Evolutionary conservation across 2,888 invertebrate species (phyloP).

Genomic region (Lithosia quadra): DNA sequence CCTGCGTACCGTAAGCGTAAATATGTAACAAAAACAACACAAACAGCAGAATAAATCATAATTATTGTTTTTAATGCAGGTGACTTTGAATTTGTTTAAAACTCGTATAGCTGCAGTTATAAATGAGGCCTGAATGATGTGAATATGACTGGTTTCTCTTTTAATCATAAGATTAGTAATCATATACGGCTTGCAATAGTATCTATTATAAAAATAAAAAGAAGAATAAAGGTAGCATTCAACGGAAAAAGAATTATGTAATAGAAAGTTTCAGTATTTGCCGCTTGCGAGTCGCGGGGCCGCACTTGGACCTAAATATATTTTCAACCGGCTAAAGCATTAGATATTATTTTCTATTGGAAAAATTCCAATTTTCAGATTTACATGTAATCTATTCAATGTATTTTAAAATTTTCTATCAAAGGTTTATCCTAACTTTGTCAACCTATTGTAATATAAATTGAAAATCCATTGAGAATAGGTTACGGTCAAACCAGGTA

Average conservation of each 20-base stretch:
- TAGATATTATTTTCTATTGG: background rate
- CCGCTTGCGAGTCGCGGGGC: background rate
- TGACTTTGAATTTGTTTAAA: background rate
- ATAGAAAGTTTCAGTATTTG: background rate
- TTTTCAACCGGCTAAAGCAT: background rate
- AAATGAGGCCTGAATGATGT: background rate
- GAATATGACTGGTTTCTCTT: too few species aligned
- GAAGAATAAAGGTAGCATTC: background rate
- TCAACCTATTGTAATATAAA: background rate
- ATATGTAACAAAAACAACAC: background rate
- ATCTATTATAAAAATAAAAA: background rate
- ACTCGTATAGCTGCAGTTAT: background rate
- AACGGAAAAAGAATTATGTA: background rate
- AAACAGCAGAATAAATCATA: background rate
- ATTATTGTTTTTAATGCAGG: background rate
- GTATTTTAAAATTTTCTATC: background rate
- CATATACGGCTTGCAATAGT: background rate
- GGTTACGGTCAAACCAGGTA: background rate
- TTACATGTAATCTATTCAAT: background rate
- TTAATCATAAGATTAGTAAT: background rate
- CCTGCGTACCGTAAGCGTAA: background rate
- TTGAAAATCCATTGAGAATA: conserved; percentile 4
- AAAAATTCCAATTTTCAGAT: background rate
- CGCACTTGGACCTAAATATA: background rate
- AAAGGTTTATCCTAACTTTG: background rate